Evolutionary conservation across 2,113 vertebrate species (phyloP).

Genomic region (Argyrosomus japonicus): DNA sequence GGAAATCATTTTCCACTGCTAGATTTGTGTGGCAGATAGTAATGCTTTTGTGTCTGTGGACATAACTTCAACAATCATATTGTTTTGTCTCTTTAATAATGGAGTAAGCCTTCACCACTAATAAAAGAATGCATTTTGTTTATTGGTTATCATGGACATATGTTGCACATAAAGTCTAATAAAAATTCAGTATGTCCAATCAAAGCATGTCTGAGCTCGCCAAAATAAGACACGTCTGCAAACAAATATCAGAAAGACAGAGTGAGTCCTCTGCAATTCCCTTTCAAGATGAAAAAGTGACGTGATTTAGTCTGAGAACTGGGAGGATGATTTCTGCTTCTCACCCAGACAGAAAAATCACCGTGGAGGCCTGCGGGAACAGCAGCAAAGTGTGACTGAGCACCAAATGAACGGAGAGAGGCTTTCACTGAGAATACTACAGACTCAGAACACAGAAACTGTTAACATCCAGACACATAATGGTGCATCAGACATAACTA

Average conservation of each 20-base stretch:
- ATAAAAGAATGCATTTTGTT: neutral
- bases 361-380: constrained; percentile 30
- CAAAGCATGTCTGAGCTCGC: neutral
- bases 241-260: constrained; percentile 12
- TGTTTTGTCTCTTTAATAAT: constrained; percentile 1
- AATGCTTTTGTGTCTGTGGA: neutral
- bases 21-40: neutral
- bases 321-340: constrained; percentile 58
- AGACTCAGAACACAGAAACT: constrained; percentile 21
- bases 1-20: neutral
- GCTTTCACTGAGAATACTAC: constrained; percentile 46
- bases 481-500: constrained; percentile 23
- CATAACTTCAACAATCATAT: neutral
- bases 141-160: neutral
- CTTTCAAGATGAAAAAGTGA: constrained; percentile 57
- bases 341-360: constrained; percentile 49
- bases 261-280: constrained; percentile 40
- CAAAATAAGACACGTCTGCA: constrained; percentile 13
- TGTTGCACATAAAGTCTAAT: constrained; percentile 3
- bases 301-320: constrained; percentile 47
- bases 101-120: neutral
- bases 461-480: constrained; percentile 34
- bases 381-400: constrained; percentile 59
- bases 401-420: constrained; percentile 41
- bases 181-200: constrained; percentile 19